Base-by-base conservation (phyloP, 1,140 invertebrate species). In the Drosophila trapezifrons region DNA sequence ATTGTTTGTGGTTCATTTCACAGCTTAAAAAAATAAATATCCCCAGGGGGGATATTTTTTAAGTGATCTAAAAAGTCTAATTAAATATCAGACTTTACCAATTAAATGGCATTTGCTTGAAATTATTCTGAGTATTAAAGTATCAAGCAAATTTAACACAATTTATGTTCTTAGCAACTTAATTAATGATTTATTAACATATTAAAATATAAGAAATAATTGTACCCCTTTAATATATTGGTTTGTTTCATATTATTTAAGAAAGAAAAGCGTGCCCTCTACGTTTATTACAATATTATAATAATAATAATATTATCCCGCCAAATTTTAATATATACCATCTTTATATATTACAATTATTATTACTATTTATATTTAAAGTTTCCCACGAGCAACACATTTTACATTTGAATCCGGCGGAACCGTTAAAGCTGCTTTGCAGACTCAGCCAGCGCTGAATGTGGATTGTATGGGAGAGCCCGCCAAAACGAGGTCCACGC, bases 391-490 rank as follows among this genome's bases (percentile, higher is more conserved):
- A 12, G 2, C 2, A 10, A 9, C 9, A 3, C 10, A n/a, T 35
- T 35, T 15, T 0, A 54, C 1, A 37, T 54, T 54, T 54, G 1
- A 54, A 54, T 37, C 5, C 4, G 29, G 3, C 2, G n/a, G n/a
- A 52, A 52, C 49, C 18, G 32, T 54, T 54, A 20, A 4, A 20
- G 8, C 4, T 6, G 18, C 18, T 22, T 20, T 54, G 51, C 51
- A 54, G 51, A 54, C 10, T 54, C 51, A 54, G 51, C 51, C 0
- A 10, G 13, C 13, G 51, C 51, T 54, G 51, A 54, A 37, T 27
- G 49, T 52, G 49, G 29, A 52, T n/a, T 20, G 18, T 51, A 17
- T 29, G 42, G 4, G 10, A 18, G 10, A 13, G 10, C 10, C 18
- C 18, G 18, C 5, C 2, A 13, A 29, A 18, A 32, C 18, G 17